Evolutionary conservation across 1,140 invertebrate genomes (phyloP).

Genomic region (Cherax destructor): DNA sequence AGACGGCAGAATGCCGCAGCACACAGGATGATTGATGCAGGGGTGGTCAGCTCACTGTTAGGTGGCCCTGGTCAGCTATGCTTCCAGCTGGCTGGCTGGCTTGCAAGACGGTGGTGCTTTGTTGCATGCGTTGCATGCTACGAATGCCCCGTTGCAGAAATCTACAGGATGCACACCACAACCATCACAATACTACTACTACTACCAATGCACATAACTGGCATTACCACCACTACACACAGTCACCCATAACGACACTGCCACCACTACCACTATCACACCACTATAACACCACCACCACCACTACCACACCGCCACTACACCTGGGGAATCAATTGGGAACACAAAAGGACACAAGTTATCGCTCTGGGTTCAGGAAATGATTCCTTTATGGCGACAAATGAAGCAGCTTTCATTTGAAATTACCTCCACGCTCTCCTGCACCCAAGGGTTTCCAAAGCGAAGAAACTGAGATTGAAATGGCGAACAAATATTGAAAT

Average conservation of each 20-base stretch:
- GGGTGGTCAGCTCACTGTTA: too few relatives aligned
- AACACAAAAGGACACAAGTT: constrained; percentile 48
- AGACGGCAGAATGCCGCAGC: too few relatives aligned
- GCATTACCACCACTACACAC: too few relatives aligned
- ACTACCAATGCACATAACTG: too few relatives aligned
- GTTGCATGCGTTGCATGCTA: too few relatives aligned
- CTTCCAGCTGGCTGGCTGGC: too few relatives aligned
- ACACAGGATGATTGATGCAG: too few relatives aligned
- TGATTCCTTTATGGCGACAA: constrained; percentile 52
- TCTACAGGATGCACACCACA: neutral
- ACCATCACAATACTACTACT: too few relatives aligned
- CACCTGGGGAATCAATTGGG: constrained; percentile 38
- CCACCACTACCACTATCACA: neutral
- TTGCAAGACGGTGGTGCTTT: too few relatives aligned
- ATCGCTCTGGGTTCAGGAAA: constrained; percentile 46
- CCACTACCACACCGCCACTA: neutral
- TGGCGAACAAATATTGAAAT: neutral
- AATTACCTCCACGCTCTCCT: constrained; percentile 28
- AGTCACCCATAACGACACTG: neutral
- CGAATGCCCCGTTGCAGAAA: too few relatives aligned
- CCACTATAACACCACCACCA: neutral
- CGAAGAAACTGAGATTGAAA: constrained; percentile 44
- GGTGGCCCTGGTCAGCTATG: too few relatives aligned
- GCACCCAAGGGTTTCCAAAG: constrained; percentile 36
- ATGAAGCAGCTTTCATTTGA: constrained; percentile 60